Percentiles rank a stretch among this genome's conserved stretches.
phyloP scores from a whole-genome alignment of 1,140 invertebrate species.

The Drosophila ananassae region DNA sequence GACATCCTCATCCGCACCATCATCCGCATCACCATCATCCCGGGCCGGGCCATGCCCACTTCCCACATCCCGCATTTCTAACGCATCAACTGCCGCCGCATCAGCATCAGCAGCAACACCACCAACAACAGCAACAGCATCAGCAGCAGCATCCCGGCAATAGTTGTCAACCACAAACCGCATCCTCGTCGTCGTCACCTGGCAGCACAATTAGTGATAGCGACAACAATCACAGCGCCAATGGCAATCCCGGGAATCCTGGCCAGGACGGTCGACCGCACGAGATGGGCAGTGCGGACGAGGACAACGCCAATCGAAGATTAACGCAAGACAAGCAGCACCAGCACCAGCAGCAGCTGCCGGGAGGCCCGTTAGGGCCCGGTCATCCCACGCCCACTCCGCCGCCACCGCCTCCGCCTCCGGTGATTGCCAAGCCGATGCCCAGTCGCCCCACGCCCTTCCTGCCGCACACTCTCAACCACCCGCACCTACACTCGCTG shows the following conservation, averaged over 20 bases:
- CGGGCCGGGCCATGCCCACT: conserved; percentile 62
- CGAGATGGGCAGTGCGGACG: conserved; percentile 54
- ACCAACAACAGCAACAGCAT: conserved; percentile 51
- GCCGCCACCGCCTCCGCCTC: conserved; percentile 62
- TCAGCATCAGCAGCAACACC: conserved; percentile 61
- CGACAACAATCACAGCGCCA: conserved; percentile 82
- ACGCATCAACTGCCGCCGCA: conserved; percentile 71
- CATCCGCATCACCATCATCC: conserved; percentile 63
- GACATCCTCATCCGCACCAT: conserved; percentile 59
- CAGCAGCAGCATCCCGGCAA: conserved; percentile 70
- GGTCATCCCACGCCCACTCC: conserved; percentile 42
- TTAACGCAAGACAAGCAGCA: conserved; percentile 77
- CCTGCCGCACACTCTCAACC: conserved; percentile 84
- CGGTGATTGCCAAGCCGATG: conserved; percentile 85
- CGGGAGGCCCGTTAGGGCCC: conserved; percentile 30
- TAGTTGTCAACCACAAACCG: conserved; percentile 84
- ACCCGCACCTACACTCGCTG: conserved; percentile 84
- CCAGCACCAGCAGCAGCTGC: conserved; percentile 53
- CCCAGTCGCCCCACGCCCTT: conserved; percentile 85
- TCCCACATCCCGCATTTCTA: conserved; percentile 82
- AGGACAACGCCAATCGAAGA: conserved; percentile 83
- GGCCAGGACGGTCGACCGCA: conserved; percentile 66
- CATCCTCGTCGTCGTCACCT: conserved; percentile 83
- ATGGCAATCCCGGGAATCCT: conserved; percentile 40
- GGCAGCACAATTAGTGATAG: conserved; percentile 84